Conservation (phyloP, 2,888 invertebrate species). For the Microplitis deprimator region DNA sequence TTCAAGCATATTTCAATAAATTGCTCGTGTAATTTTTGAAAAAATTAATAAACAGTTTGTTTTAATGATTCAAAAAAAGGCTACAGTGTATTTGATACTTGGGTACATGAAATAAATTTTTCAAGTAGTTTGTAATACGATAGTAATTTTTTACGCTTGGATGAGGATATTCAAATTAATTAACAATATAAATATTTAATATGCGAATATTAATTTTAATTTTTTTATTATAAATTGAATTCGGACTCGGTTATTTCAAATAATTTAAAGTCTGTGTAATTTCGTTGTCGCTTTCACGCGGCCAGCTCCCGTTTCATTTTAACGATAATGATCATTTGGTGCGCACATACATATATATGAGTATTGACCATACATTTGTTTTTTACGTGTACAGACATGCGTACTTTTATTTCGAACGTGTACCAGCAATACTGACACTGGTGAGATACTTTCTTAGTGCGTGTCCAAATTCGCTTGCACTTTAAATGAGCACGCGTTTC, state of each 20-base stretch:
- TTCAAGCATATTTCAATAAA: background rate
- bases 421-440: too few relatives aligned
- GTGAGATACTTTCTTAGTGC: background rate
- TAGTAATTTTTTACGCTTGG: background rate
- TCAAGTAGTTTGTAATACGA: background rate
- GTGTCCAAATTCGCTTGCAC: conserved; percentile 9
- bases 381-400: too few relatives aligned
- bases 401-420: too few relatives aligned
- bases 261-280: background rate
- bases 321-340: conserved; percentile 24
- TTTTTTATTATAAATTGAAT: background rate
- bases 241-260: background rate
- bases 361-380: background rate
- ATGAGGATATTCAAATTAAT: background rate
- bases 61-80: background rate
- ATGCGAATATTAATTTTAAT: background rate
- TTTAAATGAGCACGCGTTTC: conserved; percentile 18
- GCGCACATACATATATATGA: background rate
- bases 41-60: background rate
- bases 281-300: background rate
- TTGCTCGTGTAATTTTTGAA: background rate
- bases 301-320: conserved; percentile 33
- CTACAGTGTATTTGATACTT: background rate
- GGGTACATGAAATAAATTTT: background rate
- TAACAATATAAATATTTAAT: background rate